Base-by-base conservation (phyloP, 2,797 vertebrate genomes). In the Fistularia commersonii region DNA sequence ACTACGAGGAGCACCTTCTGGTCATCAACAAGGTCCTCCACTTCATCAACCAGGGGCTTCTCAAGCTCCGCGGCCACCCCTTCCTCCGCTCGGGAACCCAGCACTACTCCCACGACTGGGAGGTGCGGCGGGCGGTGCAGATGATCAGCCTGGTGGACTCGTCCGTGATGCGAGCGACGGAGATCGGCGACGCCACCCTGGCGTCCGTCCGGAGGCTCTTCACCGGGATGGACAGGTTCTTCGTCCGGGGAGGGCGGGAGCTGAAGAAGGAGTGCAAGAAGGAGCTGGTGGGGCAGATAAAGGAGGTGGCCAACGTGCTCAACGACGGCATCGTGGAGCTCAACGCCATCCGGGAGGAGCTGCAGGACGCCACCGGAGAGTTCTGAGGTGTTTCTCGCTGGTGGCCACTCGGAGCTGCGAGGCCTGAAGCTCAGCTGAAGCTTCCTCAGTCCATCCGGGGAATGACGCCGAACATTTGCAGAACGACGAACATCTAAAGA, bases 21-120 rank as follows among this genome's bases (percentile, higher is more conserved):
- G 82, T 87, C 48, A 64, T 92, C 0, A 55, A 44, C 0, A 80
- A 67, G 45, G 77, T 86, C 64, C 74, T 92, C 44, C 52, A 64
- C 45, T 88, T 87, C 1, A 32, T 91, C 35, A 69, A 78, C 11
- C 66, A 87, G 6, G 86, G 87, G 11, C 10, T 91, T 45, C 74
- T 69, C 48, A 81, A 78, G 9, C 69, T 92, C 3, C 80, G 86
- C 0, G 79, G 77, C 10, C 81, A 88, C 13, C 81, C 84, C 0
- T 82, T 88, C 57, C 81, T 88, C 34, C 48, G 87, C 8, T 75
- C 79, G 0, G 85, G 85, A n/a, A 89, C 85, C 33, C 86, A 87
- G 45, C 87, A 89, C 66, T 90, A 89, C 59, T 74, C 84, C 0
- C 55, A 79, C 43, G 84, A 88, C 70, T 90, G 88, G 87, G 87